Evolutionary conservation across 53 echinoderm and acorn worm species (phyloP).

Genomic region (Echinometra lucunter): DNA sequence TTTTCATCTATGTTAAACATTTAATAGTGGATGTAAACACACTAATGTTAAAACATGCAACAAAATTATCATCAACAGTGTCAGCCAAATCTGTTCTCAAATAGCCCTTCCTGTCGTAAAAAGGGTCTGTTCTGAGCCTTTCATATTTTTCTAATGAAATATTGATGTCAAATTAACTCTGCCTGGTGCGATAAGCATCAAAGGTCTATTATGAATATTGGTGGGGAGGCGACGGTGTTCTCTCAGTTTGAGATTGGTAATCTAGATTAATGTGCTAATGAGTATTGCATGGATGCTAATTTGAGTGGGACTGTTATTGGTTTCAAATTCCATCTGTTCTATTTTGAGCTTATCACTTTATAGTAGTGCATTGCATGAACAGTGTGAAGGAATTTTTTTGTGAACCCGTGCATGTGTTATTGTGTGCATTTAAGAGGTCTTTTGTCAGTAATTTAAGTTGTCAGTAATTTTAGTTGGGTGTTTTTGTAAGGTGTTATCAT

Average conservation of each 20-base stretch:
- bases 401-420: not conserved
- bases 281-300: not conserved
- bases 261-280: constrained; percentile 28
- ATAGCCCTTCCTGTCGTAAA: too few relatives aligned
- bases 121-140: too few relatives aligned
- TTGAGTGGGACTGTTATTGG: not conserved
- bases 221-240: not conserved
- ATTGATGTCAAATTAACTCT: not conserved
- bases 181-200: not conserved
- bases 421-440: not conserved
- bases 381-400: not conserved
- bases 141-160: not conserved
- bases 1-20: too few relatives aligned
- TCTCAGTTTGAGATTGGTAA: not conserved
- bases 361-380: not conserved
- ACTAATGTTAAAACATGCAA: too few relatives aligned
- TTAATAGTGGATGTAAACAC: too few relatives aligned
- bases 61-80: too few relatives aligned
- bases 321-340: not conserved
- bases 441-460: not conserved
- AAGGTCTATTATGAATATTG: not conserved
- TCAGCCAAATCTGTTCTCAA: too few relatives aligned
- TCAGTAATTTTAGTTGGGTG: too few relatives aligned
- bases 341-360: not conserved
- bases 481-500: not conserved